A percentile compares a stretch with the other conserved stretches of the same genome.
phyloP scores from a whole-genome alignment of 1,140 invertebrate genomes.

The Saccostrea glomerata region DNA sequence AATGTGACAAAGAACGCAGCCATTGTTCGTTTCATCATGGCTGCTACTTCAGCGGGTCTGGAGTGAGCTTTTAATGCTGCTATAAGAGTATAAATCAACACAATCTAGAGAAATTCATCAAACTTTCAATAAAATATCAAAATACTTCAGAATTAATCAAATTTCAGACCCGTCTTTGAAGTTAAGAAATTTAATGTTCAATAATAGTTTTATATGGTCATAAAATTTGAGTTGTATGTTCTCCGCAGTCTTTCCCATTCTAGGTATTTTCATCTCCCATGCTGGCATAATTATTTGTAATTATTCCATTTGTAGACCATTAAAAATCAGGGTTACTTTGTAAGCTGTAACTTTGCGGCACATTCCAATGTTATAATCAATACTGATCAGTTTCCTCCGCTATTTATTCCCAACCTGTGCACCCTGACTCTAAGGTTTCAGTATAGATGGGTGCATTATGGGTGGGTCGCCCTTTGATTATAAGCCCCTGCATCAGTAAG shows the following conservation, averaged over 20 bases:
- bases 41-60: neutral
- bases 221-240: neutral
- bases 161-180: conserved; percentile 7
- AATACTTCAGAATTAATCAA: conserved; percentile 34
- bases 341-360: neutral
- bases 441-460: neutral
- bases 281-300: conserved; percentile 1
- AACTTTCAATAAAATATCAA: conserved; percentile 39
- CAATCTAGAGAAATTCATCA: neutral
- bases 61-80: conserved; percentile 21
- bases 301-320: conserved; percentile 8
- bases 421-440: neutral
- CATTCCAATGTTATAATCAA: conserved; percentile 13
- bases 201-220: neutral
- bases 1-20: conserved; percentile 14
- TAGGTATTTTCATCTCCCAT: neutral
- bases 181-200: neutral
- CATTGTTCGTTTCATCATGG: neutral
- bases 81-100: conserved; percentile 29
- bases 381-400: neutral
- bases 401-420: neutral
- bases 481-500: neutral
- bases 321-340: neutral
- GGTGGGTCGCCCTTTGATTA: neutral
- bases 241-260: neutral